Conservation (phyloP, 2,797 vertebrate genomes). For the Clarias platycephalus region DNA sequence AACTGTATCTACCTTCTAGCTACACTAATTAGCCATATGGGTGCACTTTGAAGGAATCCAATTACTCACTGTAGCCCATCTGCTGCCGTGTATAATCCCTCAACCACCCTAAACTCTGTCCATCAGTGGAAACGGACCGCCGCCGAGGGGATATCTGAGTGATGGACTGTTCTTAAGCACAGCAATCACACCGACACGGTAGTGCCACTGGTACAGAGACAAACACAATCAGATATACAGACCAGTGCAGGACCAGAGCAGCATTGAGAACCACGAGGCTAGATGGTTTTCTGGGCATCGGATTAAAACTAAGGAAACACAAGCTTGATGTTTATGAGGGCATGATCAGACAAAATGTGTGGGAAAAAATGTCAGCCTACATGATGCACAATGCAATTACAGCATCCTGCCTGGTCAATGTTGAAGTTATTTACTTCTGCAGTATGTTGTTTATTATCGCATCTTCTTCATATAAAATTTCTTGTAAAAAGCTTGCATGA, state of each 20-base stretch:
- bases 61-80: not conserved
- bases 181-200: not conserved
- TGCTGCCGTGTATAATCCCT: not conserved
- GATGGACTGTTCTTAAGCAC: not conserved
- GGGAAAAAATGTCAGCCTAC: not conserved
- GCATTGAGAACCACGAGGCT: no score
- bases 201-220: not conserved
- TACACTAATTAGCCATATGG: conserved; percentile 14
- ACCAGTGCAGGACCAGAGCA: not conserved
- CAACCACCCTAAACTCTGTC: not conserved
- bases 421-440: no score
- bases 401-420: not conserved
- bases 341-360: not conserved
- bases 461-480: no score
- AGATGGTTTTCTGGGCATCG: not conserved
- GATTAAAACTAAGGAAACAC: not conserved
- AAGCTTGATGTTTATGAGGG: not conserved
- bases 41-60: conserved; percentile 3
- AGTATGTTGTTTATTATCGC: not conserved
- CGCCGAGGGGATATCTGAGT: not conserved
- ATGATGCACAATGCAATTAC: not conserved
- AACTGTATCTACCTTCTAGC: not conserved
- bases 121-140: not conserved
- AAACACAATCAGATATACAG: not conserved
- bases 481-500: not conserved